Evolutionary conservation across 2,888 invertebrate species (phyloP).

Genomic region (Sminthurides aquaticus): DNA sequence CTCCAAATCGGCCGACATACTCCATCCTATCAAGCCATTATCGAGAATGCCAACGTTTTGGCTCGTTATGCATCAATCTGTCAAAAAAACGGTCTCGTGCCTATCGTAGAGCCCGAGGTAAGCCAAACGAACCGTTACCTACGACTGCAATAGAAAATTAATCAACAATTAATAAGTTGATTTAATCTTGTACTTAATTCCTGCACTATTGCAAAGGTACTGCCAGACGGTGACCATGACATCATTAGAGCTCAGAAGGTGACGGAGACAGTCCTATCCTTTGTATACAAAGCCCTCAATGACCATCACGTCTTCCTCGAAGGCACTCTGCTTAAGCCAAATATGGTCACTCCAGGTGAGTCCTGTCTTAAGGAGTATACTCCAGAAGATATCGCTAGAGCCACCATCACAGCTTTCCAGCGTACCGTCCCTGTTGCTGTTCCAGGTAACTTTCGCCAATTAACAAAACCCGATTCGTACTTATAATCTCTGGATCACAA

Average conservation of each 20-base stretch:
- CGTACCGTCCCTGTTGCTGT: constrained; percentile 94
- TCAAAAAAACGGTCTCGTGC: constrained; percentile 91
- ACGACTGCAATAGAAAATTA: no score
- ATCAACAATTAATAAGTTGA: no score
- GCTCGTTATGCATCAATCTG: constrained; percentile 95
- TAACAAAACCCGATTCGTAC: background rate
- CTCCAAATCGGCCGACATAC: constrained; percentile 85
- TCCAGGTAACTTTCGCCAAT: constrained; percentile 63
- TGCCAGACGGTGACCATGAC: constrained; percentile 96
- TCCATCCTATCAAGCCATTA: constrained; percentile 80
- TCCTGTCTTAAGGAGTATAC: constrained; percentile 65
- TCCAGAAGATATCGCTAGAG: constrained; percentile 80
- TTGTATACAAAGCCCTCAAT: constrained; percentile 88
- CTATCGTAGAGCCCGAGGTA: constrained; percentile 94
- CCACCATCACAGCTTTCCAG: constrained; percentile 85
- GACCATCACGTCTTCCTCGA: constrained; percentile 97
- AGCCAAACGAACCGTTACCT: no score
- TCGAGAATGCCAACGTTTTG: constrained; percentile 92
- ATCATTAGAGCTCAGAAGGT: constrained; percentile 86
- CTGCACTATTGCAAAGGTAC: constrained; percentile 54
- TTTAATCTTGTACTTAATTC: no score
- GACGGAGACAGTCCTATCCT: constrained; percentile 87
- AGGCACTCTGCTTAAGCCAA: constrained; percentile 95
- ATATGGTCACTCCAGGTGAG: constrained; percentile 95
- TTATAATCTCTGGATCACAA: no score